Evolutionary conservation across 2,797 vertebrate species (phyloP).

Genomic region (Paramormyrops hopkinsi): DNA sequence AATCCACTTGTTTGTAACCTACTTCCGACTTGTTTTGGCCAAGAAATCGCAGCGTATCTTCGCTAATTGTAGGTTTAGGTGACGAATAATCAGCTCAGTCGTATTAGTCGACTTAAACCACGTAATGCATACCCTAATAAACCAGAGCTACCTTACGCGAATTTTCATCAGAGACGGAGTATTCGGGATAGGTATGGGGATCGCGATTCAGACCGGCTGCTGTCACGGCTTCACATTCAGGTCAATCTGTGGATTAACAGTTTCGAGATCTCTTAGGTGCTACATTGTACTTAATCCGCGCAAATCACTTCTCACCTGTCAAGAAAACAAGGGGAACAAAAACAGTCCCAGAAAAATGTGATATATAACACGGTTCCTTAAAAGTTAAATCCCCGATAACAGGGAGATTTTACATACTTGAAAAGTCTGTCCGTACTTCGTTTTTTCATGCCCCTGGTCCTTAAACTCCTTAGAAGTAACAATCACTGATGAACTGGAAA

Average conservation of each 20-base stretch:
- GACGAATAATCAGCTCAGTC: background rate
- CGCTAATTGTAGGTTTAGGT: background rate
- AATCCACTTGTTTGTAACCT: background rate
- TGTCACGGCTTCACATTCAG: background rate
- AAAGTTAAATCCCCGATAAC: background rate
- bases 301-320: conserved; percentile 47
- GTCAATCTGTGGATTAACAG: conserved; percentile 2
- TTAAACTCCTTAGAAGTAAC: conserved; percentile 49
- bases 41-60: background rate
- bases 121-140: background rate
- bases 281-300: background rate
- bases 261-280: conserved; percentile 46
- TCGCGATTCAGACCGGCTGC: background rate
- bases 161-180: background rate
- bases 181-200: background rate
- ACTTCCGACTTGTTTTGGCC: background rate
- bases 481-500: conserved; percentile 41
- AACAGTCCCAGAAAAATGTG: background rate
- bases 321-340: background rate
- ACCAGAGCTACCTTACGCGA: background rate
- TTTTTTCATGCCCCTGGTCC: conserved; percentile 41
- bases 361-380: background rate
- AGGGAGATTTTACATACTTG: background rate
- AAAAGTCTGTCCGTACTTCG: conserved; percentile 26
- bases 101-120: background rate